phyloP scores from a whole-genome alignment of 2,888 invertebrate species.

The Pristionchus japonicus region DNA sequence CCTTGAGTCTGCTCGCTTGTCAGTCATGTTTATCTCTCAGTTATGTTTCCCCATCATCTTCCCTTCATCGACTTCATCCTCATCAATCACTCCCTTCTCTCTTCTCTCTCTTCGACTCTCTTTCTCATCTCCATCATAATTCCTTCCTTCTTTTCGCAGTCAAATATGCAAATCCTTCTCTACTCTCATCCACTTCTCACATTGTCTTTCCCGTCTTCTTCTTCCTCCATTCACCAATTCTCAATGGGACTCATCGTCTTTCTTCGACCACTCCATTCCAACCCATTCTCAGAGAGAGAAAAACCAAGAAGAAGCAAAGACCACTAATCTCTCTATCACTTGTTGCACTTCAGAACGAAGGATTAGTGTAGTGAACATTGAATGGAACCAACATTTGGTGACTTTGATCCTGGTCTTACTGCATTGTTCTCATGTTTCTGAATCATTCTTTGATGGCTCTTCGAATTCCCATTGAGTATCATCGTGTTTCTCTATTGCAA shows the following conservation, averaged over 20 bases:
- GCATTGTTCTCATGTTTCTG: no score
- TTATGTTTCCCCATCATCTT: not conserved
- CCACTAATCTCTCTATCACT: not conserved
- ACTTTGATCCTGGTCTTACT: not conserved
- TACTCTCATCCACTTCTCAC: not conserved
- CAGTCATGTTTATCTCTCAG: no score
- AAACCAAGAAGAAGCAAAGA: not conserved
- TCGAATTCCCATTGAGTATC: not conserved
- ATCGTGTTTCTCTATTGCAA: not conserved
- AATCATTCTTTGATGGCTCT: not conserved
- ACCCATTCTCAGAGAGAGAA: not conserved
- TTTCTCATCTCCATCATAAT: slow-evolving; percentile 12
- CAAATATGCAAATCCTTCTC: slow-evolving; percentile 12
- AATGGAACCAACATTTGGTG: not conserved
- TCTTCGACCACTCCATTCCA: slow-evolving; percentile 33
- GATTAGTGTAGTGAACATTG: slow-evolving; percentile 6
- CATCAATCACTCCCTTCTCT: not conserved
- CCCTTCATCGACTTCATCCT: not conserved
- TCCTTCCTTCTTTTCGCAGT: not conserved
- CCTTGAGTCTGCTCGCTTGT: no score
- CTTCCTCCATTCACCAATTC: slow-evolving; percentile 8
- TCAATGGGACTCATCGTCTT: slow-evolving; percentile 27
- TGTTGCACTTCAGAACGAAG: not conserved
- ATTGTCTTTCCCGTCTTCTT: not conserved
- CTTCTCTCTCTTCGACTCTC: not conserved